Evolutionary conservation across 2,888 invertebrate genomes (phyloP), one percentile per base, ranked within the genome.

Genomic region (Cheilosia pagana): DNA sequence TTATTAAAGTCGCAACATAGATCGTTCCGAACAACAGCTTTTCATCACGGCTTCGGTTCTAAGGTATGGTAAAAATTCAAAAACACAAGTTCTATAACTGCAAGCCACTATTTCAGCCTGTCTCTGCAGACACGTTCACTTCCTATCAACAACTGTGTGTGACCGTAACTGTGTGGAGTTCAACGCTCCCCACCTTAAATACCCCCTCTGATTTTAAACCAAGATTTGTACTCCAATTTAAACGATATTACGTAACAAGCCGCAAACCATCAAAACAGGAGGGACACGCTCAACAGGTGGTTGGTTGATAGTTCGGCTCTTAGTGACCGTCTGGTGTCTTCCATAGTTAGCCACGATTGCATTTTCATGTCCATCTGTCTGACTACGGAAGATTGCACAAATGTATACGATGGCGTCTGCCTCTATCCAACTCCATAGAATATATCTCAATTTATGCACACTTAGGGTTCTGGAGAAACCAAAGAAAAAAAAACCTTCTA

Each of bases 371-470:
- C 79, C 81, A 81, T 72, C 81, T 81, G 81, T 62, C 53, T 10
- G 60, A 67, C 60, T 67, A 45, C 75, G 81, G 81, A 76, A 81
- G 71, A 81, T 67, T 71, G 43, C 60, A 35, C 65, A 53, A 63
- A 74, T 23, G 31, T 19, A 35, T 19, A 41, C 31, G 79, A 35
- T 83, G 79, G 72, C 76, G 81, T 85, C 76, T 67, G 39, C 71
- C 35, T 35, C 12, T 35, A 3, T 12, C 3, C 10, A 10, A 35
- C 10, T 60, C 52, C 71, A 50, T 23, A 35, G 75, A 85, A 85
- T 50, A 81, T 75, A 81, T 76, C 81, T 85, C 85, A 85, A 85
- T 85, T 85, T 85, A 85, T 85, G 81, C 75, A 71, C 81, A 85
- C 67, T 67, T 67, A 75, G 72, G 71, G 48, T 65, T 65, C 70